Percentiles rank a stretch among this genome's conserved stretches.
Conservation (phyloP, 2,113 vertebrate genomes). For the Ctenodactylus gundi region DNA sequence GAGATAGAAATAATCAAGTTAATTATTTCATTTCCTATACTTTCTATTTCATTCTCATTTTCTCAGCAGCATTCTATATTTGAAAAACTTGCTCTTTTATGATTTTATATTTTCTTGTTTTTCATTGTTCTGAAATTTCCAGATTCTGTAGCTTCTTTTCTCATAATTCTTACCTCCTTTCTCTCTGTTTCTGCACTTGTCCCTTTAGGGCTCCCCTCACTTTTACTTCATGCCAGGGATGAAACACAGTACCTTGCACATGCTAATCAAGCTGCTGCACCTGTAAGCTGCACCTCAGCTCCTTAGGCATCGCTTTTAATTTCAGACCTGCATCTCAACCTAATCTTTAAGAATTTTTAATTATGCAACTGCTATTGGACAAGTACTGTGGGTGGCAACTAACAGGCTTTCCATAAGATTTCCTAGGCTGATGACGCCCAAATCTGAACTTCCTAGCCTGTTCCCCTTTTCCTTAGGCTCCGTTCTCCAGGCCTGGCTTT, state of each 20-base stretch:
- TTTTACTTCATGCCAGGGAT: not conserved
- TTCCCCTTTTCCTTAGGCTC: not conserved
- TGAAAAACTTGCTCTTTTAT: not conserved
- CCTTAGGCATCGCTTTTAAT: not conserved
- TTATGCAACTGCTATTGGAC: not conserved
- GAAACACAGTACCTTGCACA: not conserved
- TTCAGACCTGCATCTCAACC: not conserved
- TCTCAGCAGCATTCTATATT: not conserved
- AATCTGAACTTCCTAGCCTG: not conserved
- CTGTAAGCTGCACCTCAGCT: not conserved
- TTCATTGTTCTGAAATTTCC: not conserved
- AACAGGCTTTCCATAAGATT: not conserved
- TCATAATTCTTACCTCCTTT: not conserved
- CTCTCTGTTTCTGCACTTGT: not conserved
- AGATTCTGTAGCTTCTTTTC: not conserved
- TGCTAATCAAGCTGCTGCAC: not conserved
- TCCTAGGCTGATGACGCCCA: not conserved
- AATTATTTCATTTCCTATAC: constrained; percentile 3
- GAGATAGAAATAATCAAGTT: constrained; percentile 18
- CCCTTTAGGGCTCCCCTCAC: not conserved
- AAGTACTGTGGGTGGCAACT: not conserved
- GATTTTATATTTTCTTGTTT: not conserved
- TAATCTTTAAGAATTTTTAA: not conserved
- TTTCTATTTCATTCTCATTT: constrained; percentile 20
- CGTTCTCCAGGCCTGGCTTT: not conserved